These are phyloP conservation scores for Hippocampus guttulatus DNA, from an alignment of 2,113 vertebrate genomes.

Conservation along the genomic window DNA sequence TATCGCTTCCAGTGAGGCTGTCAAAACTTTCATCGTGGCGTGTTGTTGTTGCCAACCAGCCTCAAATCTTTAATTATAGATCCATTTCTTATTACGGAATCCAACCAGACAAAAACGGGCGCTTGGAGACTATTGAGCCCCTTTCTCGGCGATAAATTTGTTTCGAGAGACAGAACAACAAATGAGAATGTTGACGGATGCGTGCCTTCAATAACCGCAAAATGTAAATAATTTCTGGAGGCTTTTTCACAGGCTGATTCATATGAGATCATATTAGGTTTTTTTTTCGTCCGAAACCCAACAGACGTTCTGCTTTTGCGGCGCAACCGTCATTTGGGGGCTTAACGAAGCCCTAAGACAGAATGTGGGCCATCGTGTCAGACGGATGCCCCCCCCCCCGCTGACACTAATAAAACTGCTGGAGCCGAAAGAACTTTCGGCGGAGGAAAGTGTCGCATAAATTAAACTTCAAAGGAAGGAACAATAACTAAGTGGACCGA, in stretches of 20 bases:
- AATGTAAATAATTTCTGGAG: conserved; percentile 42
- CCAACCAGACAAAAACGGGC: not conserved
- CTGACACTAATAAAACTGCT: conserved; percentile 32
- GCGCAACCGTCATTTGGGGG: conserved; percentile 23
- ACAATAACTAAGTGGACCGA: conserved; percentile 18
- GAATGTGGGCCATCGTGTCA: conserved; percentile 11
- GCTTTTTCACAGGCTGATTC: conserved; percentile 15
- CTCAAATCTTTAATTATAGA: conserved; percentile 37
- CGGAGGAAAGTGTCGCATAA: conserved; percentile 15
- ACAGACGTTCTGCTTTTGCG: conserved; percentile 5
- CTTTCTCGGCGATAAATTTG: conserved; percentile 32
- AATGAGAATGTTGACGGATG: conserved; percentile 28
- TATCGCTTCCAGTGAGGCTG: conserved; percentile 56
- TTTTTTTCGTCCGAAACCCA: conserved; percentile 6
- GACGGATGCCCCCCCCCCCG: conserved; percentile 7
- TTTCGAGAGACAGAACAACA: conserved; percentile 38
- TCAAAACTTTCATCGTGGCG: conserved; percentile 40
- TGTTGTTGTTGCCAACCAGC: conserved; percentile 18
- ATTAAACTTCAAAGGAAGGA: conserved; percentile 30
- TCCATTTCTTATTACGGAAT: conserved; percentile 44
- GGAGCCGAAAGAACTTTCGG: conserved; percentile 15
- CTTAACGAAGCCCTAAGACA: not conserved
- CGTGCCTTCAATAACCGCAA: conserved; percentile 5
- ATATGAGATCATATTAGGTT: conserved; percentile 9
- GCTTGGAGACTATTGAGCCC: conserved; percentile 30